Evolutionary conservation across 2,113 vertebrate species (phyloP), one percentile per base, ranked within the genome.

Genomic region (Mastomys coucha): DNA sequence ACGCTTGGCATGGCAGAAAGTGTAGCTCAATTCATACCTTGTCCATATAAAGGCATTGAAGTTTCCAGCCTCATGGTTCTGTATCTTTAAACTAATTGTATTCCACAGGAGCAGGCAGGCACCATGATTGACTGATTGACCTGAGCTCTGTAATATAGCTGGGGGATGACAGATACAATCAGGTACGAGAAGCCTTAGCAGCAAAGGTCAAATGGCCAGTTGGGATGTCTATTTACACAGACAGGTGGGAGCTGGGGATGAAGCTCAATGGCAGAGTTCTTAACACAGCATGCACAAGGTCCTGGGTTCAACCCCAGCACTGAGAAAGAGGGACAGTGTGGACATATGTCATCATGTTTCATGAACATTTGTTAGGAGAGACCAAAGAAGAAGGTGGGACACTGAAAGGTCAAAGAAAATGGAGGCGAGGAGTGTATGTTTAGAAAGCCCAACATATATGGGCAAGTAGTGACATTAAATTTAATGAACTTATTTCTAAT

Each of bases 11-110:
- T 5, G 72, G 13, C 0, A 53, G 81, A 88, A 28, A 36, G 70
- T 0, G 0, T 6, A 65, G 33, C 39, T 73, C 69, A 31, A 17
- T 1, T 1, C 4, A 2, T 26, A 8, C 24, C 67, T 53, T 53
- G 24, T 70, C 7, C 5, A 33, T 31, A 56, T 26, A 12, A 39
- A 65, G 36, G 8, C 67, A 65, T 0, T 16, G 53, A 28, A 16
- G 17, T 19, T 5, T 11, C 3, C 1, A 51, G 14, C 13, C 9
- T 85, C 60, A 49, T 86, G 9, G 16, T 56, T 86, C 53, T 76
- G 36, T 45, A n/a, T 60, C 45, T 89, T 84, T 31, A 60, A 14
- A 31, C 65, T 76, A 70, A 4, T 2, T 6, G 0, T 1, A 3
- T 42, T 63, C 28, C 17, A 6, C 1, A 63, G 31, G 36, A 3